Evolutionary conservation across 2,113 vertebrate species (phyloP).

Genomic region (Mellivora capensis): DNA sequence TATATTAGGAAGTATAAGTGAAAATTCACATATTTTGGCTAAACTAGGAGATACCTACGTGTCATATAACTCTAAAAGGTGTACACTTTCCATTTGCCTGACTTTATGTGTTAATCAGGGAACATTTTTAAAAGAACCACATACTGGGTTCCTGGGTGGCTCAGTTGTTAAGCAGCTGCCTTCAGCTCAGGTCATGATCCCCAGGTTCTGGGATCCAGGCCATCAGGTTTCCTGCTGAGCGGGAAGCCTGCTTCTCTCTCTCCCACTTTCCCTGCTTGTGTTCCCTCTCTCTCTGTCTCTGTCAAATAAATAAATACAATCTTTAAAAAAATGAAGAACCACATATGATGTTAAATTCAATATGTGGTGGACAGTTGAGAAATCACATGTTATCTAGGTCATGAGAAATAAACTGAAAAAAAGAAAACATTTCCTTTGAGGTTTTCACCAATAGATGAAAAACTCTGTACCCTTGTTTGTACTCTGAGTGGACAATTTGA

Average conservation of each 20-base stretch:
- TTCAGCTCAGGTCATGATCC: too few relatives aligned
- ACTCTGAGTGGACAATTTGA: neutral
- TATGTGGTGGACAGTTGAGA: neutral
- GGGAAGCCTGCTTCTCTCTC: too few relatives aligned
- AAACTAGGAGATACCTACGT: neutral
- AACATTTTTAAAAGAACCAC: neutral
- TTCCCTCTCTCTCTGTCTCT: too few relatives aligned
- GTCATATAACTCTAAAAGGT: neutral
- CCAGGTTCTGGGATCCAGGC: too few relatives aligned
- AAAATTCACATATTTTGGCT: neutral
- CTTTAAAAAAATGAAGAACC: neutral
- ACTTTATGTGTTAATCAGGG: neutral
- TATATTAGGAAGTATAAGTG: neutral
- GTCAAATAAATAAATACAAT: too few relatives aligned
- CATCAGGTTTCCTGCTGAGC: too few relatives aligned
- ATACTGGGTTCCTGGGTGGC: too few relatives aligned
- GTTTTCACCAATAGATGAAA: constrained; percentile 28
- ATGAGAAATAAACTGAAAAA: neutral
- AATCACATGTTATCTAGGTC: neutral
- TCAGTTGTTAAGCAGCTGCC: too few relatives aligned
- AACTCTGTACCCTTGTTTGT: neutral
- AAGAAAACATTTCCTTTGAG: constrained; percentile 53
- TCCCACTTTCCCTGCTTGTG: too few relatives aligned
- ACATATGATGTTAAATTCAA: neutral
- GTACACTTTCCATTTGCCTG: neutral